These are phyloP conservation scores for Vanessa tameamea DNA, from an alignment of 1,140 invertebrate species.

Conservation along the genomic window DNA sequence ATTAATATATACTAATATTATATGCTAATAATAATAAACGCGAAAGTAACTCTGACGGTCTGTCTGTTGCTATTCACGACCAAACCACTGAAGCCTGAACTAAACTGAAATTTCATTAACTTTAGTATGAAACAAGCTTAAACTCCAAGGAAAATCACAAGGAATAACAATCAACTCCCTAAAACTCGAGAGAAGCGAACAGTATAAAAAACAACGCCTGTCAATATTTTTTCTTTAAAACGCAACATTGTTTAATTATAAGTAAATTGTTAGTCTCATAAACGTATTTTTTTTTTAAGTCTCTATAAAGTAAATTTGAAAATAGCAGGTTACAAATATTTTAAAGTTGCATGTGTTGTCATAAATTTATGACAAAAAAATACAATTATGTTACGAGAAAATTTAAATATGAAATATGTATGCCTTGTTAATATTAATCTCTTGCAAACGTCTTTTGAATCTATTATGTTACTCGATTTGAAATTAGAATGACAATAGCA, in stretches of 20 bases:
- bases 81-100: too few species aligned
- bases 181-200: too few species aligned
- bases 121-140: too few species aligned
- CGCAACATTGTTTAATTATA: background rate
- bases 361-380: background rate
- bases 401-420: background rate
- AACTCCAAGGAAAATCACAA: too few species aligned
- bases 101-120: too few species aligned
- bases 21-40: too few species aligned
- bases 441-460: background rate
- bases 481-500: constrained; percentile 6
- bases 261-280: background rate
- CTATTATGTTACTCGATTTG: background rate
- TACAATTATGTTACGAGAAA: background rate
- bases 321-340: too few species aligned
- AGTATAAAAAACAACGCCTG: background rate
- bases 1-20: too few species aligned
- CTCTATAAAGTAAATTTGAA: background rate
- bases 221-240: background rate
- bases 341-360: too few species aligned
- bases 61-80: too few species aligned
- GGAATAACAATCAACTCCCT: too few species aligned
- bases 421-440: background rate
- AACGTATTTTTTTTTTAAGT: background rate
- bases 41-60: too few species aligned